Evolutionary conservation across 2,888 invertebrate genomes (phyloP), one percentile per base, ranked within the genome.

Genomic region (Cosmia trapezina): DNA sequence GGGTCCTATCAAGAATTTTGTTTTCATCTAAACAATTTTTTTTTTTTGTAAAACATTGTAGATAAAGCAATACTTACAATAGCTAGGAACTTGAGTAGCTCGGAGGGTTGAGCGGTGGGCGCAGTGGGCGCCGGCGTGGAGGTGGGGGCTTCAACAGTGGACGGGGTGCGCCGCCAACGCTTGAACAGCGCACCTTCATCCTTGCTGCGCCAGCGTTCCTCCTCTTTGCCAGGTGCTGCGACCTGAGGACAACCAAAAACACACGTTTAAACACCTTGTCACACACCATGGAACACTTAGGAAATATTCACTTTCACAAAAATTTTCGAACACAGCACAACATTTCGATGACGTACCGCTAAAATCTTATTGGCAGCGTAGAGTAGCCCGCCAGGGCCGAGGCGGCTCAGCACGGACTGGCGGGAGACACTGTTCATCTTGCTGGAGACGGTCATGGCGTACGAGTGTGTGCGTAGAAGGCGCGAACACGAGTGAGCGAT

Each of bases 61-160:
- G 0, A 53, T 41, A 28, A 43, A 41, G 45, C 7, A 75, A 86
- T 94, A 97, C 98, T 98, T 97, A 98, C 98, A 96, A 98, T 97
- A 89, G 98, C 98, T 93, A 98, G 95, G 92, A 98, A 98, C 94
- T 98, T 98, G 85, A 98, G 96, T 85, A 96, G 89, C 59, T 96
- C 96, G 64, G 96, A 96, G 71, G 96, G 93, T 87, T 95, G 95
- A 28, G 83, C 49, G 67, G 85, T 69, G 59, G 85, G 87, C 12
- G 94, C 86, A 60, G 91, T 83, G 51, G 93, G 88, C 54, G 91
- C 86, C 51, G 91, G 87, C 19, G 91, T 83, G 54, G 91, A 84
- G 63, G 91, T 84, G 56, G 91, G 83, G 59, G 93, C 74, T 74
- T 93, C 93, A 65, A 86, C 92, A 64, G 94, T 84, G 22, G 94